Evolutionary conservation across 2,113 vertebrate species (phyloP).

Genomic region (Myodes glareolus): DNA sequence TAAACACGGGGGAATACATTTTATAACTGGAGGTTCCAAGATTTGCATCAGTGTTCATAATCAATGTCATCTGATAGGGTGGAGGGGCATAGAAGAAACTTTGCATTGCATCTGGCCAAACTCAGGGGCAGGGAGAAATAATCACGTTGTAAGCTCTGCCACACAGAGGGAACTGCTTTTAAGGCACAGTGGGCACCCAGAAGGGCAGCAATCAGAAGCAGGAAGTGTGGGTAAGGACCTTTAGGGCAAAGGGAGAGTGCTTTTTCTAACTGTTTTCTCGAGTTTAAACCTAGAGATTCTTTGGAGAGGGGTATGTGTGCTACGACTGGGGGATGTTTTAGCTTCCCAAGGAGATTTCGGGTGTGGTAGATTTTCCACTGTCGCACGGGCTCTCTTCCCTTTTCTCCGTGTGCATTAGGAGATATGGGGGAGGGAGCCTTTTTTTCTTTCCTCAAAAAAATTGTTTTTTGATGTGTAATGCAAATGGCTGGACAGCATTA

Average conservation of each 20-base stretch:
- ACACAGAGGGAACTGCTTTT: constrained; percentile 36
- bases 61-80: constrained; percentile 59
- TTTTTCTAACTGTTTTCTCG: constrained; percentile 69
- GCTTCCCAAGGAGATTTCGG: constrained; percentile 60
- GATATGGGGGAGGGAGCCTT: not conserved
- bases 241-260: constrained; percentile 8
- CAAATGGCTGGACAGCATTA: constrained; percentile 68
- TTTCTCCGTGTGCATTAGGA: constrained; percentile 68
- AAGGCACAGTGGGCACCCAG: constrained; percentile 48
- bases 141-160: constrained; percentile 29
- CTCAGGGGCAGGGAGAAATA: constrained; percentile 49
- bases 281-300: constrained; percentile 68
- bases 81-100: constrained; percentile 56
- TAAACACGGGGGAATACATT: constrained; percentile 49
- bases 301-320: constrained; percentile 14
- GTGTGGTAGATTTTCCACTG: constrained; percentile 65
- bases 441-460: not conserved
- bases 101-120: constrained; percentile 65
- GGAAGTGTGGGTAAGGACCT: constrained; percentile 55
- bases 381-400: constrained; percentile 32
- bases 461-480: constrained; percentile 77
- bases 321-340: constrained; percentile 32
- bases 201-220: constrained; percentile 50
- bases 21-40: constrained; percentile 44
- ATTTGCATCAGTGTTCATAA: constrained; percentile 5